Evolutionary conservation across 1,140 invertebrate genomes (phyloP).

Genomic region (Pinna nobilis): DNA sequence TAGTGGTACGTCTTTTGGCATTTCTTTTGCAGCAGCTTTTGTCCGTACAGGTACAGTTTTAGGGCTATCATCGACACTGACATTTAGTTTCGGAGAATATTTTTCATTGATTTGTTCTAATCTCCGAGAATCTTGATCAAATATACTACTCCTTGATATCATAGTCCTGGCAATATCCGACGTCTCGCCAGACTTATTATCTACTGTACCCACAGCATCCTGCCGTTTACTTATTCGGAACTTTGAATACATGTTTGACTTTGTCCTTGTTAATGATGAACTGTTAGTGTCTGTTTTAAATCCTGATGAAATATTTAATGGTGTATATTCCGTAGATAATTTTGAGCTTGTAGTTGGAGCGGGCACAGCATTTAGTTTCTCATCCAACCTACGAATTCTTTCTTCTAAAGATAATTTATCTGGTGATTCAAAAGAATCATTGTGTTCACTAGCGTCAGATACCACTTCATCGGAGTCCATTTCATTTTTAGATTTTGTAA

Average conservation of each 20-base stretch:
- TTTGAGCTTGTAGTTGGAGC: slow-evolving; percentile 41
- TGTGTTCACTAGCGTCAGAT: slow-evolving; percentile 59
- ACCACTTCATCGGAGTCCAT: slow-evolving; percentile 40
- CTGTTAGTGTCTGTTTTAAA: not conserved
- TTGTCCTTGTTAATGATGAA: slow-evolving; percentile 18
- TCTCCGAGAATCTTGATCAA: slow-evolving; percentile 95
- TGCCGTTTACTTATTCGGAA: slow-evolving; percentile 77
- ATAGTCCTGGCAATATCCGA: slow-evolving; percentile 96
- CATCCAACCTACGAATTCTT: slow-evolving; percentile 90
- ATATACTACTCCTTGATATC: slow-evolving; percentile 90
- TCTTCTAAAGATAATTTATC: slow-evolving; percentile 83
- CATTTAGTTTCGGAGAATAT: slow-evolving; percentile 82
- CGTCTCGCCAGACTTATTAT: slow-evolving; percentile 78
- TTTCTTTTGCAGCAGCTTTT: slow-evolving; percentile 73
- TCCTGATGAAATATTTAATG: not conserved
- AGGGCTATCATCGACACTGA: slow-evolving; percentile 22
- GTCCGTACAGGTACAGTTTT: slow-evolving; percentile 59
- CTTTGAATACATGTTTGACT: slow-evolving; percentile 63
- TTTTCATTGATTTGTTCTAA: slow-evolving; percentile 91
- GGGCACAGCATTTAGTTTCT: slow-evolving; percentile 78
- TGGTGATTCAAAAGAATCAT: slow-evolving; percentile 38
- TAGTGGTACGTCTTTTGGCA: slow-evolving; percentile 71
- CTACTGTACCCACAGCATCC: slow-evolving; percentile 56
- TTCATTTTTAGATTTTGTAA: slow-evolving; percentile 13
- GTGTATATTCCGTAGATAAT: slow-evolving; percentile 15